Base-by-base conservation (phyloP, 2,113 vertebrate species). In the Eclectus roratus region DNA sequence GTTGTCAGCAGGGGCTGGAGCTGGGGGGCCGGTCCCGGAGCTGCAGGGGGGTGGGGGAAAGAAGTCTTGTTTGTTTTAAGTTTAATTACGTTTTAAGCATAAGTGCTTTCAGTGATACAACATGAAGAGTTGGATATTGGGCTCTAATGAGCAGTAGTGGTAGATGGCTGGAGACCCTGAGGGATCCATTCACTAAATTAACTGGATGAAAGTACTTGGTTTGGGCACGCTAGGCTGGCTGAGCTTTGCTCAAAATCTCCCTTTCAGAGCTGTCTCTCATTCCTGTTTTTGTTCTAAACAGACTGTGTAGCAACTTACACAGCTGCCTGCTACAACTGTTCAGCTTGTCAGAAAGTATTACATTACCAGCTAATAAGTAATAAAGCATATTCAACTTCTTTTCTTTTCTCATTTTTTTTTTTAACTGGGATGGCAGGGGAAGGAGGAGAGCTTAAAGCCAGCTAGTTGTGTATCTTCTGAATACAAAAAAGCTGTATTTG, bases 21-120 rank as follows among this genome's bases (percentile, higher is more conserved):
- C 83, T 19, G 74, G 68, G 71, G 95, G 86, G 80, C 91, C 77
- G 18, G 41, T 91, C 85, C 74, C 5, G 12, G 90, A 73, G 87
- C 82, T 56, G 84, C 15, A 0, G 3, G 0, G 3, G 31, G 71
- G 50, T n/a, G 93, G 70, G 90, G 69, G 63, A 95, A 96, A 90
- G 85, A 97, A 96, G 98, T 97, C 97, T 98, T 99, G 98, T 99
- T 99, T 99, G 98, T 98, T 98, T 98, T 98, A 98, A 98, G 98
- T 99, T 99, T 99, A 99, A 99, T 99, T 99, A 98, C 97, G 83
- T 98, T 97, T 98, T 98, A 98, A 97, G 97, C 98, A 39, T 98
- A 98, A 98, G 97, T 97, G 98, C 98, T 98, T 96, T 98, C 96
- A 92, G 97, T 97, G 97, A 97, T 97, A 97, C 97, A 97, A 97